Conservation (phyloP, 2,113 vertebrate species). For the Phaethon lepturus region DNA sequence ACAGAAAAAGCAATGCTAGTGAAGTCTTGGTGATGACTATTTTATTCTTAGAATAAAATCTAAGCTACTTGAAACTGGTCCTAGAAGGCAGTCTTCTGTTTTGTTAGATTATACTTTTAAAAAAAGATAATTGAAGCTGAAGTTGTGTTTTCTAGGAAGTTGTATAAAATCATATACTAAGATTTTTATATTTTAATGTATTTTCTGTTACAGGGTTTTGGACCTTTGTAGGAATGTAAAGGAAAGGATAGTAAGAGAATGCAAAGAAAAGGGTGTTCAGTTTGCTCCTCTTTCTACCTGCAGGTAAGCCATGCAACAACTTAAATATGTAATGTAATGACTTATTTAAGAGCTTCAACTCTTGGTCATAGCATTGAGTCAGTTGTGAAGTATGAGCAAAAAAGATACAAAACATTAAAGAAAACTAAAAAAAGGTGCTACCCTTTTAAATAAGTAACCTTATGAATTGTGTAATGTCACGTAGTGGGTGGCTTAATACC, state of each 20-base stretch:
- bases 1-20: background rate
- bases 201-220: conserved; percentile 84
- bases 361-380: conserved; percentile 66
- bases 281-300: conserved; percentile 92
- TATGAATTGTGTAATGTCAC: conserved; percentile 10
- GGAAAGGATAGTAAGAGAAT: conserved; percentile 90
- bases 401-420: background rate
- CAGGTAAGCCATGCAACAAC: conserved; percentile 82
- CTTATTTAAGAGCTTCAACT: conserved; percentile 77
- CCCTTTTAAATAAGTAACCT: background rate
- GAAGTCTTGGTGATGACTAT: background rate
- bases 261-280: conserved; percentile 96
- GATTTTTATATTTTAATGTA: background rate
- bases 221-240: conserved; percentile 98
- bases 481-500: conserved; percentile 44
- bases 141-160: background rate
- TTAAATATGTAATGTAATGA: conserved; percentile 55
- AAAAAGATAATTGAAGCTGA: background rate
- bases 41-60: background rate
- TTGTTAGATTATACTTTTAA: background rate
- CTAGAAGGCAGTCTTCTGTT: background rate
- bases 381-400: background rate
- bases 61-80: background rate
- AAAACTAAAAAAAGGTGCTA: background rate
- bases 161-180: background rate